Conservation (phyloP, 37 sponge, comb jelly and placozoan species). For the Theonella swinhoei region DNA sequence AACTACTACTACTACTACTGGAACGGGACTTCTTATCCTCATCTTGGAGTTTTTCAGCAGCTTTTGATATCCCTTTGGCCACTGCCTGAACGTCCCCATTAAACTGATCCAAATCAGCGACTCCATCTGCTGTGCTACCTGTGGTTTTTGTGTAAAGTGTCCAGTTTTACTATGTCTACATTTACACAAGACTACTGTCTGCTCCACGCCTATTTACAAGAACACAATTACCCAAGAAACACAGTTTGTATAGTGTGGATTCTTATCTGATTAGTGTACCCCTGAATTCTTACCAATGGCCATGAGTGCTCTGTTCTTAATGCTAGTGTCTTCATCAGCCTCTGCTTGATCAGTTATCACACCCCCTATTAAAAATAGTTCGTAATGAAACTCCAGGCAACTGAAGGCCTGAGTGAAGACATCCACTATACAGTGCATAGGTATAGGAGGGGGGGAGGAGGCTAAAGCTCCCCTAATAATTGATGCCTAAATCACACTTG, state of each 20-base stretch:
- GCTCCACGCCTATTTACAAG: too few relatives aligned
- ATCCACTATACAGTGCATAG: background rate
- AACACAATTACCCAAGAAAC: too few relatives aligned
- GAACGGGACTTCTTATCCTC: background rate
- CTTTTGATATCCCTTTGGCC: background rate
- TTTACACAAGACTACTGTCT: too few relatives aligned
- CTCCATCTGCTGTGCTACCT: conserved; percentile 39
- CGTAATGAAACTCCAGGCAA: background rate
- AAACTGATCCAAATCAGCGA: conserved; percentile 13
- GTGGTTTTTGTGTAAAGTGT: too few relatives aligned
- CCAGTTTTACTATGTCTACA: too few relatives aligned
- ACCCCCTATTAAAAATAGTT: conserved; percentile 20
- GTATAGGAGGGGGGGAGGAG: too few relatives aligned
- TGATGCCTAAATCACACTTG: background rate
- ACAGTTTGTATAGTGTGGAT: too few relatives aligned
- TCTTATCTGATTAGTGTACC: too few relatives aligned
- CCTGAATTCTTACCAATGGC: conserved; percentile 43
- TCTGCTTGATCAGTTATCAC: conserved; percentile 54
- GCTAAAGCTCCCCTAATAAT: background rate
- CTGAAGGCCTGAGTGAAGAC: background rate
- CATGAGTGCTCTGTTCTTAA: conserved; percentile 44
- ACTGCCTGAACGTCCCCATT: background rate
- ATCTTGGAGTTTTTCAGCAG: background rate
- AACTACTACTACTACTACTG: background rate
- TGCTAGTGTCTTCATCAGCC: conserved; percentile 38